A percentile compares a stretch with the other conserved stretches of the same genome.
phyloP scores from a whole-genome alignment of 2,113 vertebrate species.

The Tragelaphus scriptus region DNA sequence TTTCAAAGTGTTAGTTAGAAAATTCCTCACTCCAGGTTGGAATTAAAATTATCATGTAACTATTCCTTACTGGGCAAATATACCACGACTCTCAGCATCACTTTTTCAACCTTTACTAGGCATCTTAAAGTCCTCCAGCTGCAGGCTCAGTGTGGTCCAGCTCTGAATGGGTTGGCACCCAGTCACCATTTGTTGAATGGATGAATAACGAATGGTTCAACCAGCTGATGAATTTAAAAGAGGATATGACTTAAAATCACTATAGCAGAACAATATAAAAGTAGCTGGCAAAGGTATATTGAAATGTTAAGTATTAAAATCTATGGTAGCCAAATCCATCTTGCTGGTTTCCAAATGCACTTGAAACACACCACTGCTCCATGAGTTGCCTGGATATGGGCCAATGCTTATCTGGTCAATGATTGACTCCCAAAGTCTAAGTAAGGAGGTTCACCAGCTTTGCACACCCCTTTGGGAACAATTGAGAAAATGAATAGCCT shows the following conservation, averaged over 20 bases:
- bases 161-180: background rate
- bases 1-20: background rate
- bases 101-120: background rate
- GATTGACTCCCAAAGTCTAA: background rate
- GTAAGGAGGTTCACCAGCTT: background rate
- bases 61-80: background rate
- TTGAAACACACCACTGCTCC: background rate
- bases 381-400: background rate
- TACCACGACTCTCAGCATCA: background rate
- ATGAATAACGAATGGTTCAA: background rate
- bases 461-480: background rate
- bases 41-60: background rate
- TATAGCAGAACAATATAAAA: background rate
- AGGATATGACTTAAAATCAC: background rate
- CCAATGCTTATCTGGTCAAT: background rate
- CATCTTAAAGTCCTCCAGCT: background rate
- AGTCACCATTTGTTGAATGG: background rate
- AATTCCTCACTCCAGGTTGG: background rate
- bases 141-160: background rate
- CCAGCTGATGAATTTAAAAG: background rate
- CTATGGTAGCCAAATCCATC: background rate
- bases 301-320: background rate
- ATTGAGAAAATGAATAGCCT: constrained; percentile 30
- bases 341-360: background rate
- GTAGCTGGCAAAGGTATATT: background rate